phyloP scores from a whole-genome alignment of 2,797 vertebrate genomes.

The Propithecus perrieri region DNA sequence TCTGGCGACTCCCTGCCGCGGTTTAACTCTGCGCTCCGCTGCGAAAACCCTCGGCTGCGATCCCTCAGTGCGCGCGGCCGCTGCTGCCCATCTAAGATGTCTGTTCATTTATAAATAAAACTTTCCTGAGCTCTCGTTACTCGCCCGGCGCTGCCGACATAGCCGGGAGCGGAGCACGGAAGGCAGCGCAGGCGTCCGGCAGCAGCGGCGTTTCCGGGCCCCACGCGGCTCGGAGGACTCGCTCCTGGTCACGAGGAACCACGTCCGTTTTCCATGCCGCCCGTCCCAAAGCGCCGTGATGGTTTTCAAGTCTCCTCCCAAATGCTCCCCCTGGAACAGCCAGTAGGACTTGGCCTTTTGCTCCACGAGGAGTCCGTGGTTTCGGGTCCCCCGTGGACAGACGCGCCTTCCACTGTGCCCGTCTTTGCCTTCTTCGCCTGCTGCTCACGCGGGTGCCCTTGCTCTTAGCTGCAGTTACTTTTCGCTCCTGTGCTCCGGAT shows the following conservation, averaged over 20 bases:
- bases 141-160: rapidly evolving
- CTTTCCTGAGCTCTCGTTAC: not conserved
- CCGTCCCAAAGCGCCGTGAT: not conserved
- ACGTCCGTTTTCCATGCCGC: not conserved
- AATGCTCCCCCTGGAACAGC: not conserved
- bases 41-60: not conserved
- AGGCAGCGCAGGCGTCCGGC: rapidly evolving
- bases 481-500: not conserved
- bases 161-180: not conserved
- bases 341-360: not conserved
- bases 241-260: not conserved
- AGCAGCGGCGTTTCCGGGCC: not conserved
- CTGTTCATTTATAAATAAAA: not conserved
- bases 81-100: not conserved
- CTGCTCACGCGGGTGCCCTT: not conserved
- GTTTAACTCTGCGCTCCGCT: not conserved
- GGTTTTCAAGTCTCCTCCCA: not conserved
- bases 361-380: not conserved
- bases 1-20: not conserved
- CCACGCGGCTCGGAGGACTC: not conserved
- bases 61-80: not conserved
- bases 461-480: not conserved
- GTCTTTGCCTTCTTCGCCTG: not conserved
- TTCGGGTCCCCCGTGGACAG: not conserved
- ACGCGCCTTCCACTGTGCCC: not conserved